phyloP scores from a whole-genome alignment of 2,797 vertebrate species.

The Synanceia verrucosa region DNA sequence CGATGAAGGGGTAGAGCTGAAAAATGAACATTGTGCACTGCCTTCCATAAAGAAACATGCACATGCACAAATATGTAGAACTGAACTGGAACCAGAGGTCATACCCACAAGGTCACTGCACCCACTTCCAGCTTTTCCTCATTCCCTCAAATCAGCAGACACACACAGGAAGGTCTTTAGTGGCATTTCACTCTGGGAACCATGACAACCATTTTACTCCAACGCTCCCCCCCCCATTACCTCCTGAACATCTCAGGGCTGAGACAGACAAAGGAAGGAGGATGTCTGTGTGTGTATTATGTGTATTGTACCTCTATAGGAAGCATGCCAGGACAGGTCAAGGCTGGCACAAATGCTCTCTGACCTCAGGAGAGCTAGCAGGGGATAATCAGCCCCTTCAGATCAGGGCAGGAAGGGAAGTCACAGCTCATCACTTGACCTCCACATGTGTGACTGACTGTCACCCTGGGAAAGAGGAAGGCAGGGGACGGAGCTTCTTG shows the following conservation, averaged over 20 bases:
- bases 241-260: constrained; percentile 33
- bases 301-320: constrained; percentile 7
- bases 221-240: constrained; percentile 22
- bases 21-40: background rate
- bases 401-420: constrained; percentile 34
- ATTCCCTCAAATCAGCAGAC: constrained; percentile 6
- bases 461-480: constrained; percentile 26
- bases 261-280: constrained; percentile 26
- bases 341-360: constrained; percentile 22
- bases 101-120: constrained; percentile 17
- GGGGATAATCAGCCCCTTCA: constrained; percentile 15
- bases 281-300: constrained; percentile 1
- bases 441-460: constrained; percentile 38
- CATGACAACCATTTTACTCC: constrained; percentile 52
- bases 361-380: constrained; percentile 40
- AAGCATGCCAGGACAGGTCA: constrained; percentile 30
- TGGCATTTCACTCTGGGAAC: constrained; percentile 34
- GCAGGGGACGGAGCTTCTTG: constrained; percentile 48
- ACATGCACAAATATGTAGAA: background rate
- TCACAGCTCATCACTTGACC: constrained; percentile 65
- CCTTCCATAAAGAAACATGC: background rate
- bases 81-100: constrained; percentile 14
- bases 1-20: too few species aligned
- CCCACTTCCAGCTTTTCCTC: background rate
- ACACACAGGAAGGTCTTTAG: constrained; percentile 16